Evolutionary conservation across 37 sponge, comb jelly and placozoan species (phyloP), one percentile per base, ranked within the genome.

Genomic region (Halisarca cf. caerulea): DNA sequence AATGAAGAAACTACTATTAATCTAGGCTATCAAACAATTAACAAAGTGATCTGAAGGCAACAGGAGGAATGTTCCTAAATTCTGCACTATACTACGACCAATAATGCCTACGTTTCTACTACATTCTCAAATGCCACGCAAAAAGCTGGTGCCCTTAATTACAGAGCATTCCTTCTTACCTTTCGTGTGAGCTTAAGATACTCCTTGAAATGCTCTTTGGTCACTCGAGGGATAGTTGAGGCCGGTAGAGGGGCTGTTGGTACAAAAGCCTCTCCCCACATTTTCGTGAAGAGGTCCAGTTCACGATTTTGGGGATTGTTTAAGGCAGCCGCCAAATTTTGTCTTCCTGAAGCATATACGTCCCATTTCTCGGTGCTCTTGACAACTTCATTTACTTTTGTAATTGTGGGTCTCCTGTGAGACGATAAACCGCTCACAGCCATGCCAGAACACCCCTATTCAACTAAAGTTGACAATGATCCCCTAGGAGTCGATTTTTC

Each of bases 261-360:
- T 35, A 87, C 61, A 58, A 99, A 99, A 7, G 84, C 80, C 28
- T 90, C 93, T 8, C 99, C 99, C 97, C 97, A 99, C 2, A 89
- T 94, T 78, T 59, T 68, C 4, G 99, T 99, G 79, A 99, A 99
- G 58, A 99, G 58, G 81, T 94, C 99, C 30, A 58, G 28, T 34
- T 97, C 94, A 15, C 94, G 66, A 39, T 83, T 34, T 1, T 60
- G 18, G 0, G 98, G 98, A 78, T 97, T 95, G 70, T 95, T 95
- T 44, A 97, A 84, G 30, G 92, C 94, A 59, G 95, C 84, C 14
- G 98, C 66, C 69, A 97, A 89, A 66, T 90, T 95, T 83, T 92
- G 94, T 86, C 59, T 34, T 34, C 84, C 57, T 24, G 87, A 47
- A 28, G 95, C 89, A 39, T 66, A 90, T 24, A 95, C 60, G 0